Conservation (phyloP, 2,113 vertebrate species). For the Cephalophus harveyi region DNA sequence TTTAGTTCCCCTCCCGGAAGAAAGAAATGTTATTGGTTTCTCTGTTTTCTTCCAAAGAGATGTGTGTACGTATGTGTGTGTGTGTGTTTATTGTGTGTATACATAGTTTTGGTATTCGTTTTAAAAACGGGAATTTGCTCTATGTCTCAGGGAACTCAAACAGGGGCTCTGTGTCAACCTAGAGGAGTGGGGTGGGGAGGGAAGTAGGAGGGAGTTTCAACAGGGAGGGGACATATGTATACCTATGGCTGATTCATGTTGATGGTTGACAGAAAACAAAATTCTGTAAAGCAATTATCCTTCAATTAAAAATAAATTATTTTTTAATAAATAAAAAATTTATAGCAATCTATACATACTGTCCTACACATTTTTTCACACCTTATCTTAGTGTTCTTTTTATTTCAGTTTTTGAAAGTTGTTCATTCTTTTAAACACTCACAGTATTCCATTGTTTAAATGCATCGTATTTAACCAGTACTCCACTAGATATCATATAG, state of each 20-base stretch:
- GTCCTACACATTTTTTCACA: neutral
- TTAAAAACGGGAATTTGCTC: neutral
- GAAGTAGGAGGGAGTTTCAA: fast-evolving
- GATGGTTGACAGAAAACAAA: neutral
- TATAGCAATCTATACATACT: neutral
- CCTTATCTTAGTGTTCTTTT: neutral
- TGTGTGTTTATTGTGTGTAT: neutral
- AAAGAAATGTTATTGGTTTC: neutral
- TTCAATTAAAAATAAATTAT: neutral
- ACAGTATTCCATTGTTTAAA: neutral
- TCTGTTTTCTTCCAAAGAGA: neutral
- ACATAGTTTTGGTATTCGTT: neutral
- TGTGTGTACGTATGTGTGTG: neutral
- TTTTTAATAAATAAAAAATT: neutral
- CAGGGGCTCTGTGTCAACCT: neutral
- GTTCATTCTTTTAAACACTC: neutral
- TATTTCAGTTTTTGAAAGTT: neutral
- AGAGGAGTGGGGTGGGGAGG: neutral
- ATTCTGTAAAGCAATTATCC: neutral
- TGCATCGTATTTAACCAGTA: neutral
- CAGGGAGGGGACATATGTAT: neutral
- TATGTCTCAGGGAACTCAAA: neutral
- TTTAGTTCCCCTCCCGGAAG: neutral
- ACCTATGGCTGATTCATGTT: neutral
- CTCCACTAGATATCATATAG: neutral